Base-by-base conservation (phyloP, 2,797 vertebrate species). In the Australoheros facetus region DNA sequence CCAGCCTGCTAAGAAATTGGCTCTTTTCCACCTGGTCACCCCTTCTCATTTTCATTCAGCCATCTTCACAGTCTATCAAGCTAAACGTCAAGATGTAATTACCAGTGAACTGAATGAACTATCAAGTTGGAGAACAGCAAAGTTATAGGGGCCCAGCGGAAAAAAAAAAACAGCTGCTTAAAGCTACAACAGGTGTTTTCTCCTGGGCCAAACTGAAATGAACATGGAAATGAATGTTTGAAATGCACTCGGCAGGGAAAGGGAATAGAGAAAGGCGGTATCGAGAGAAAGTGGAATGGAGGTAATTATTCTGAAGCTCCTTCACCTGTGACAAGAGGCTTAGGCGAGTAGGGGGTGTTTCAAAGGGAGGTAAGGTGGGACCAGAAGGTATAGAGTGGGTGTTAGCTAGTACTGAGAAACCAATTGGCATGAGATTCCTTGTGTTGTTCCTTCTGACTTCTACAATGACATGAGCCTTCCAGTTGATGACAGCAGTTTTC, bases 291-390 rank as follows among this genome's bases (percentile, higher is more conserved):
- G 71, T 60, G 0, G 32, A 91, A 85, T 87, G 55, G 88, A 94
- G 85, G 92, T 95, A 94, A 95, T 95, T 95, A 95, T 94, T 94
- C 89, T 69, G 23, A 74, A 77, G 92, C 90, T 94, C 89, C 89
- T 93, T 94, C 94, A 95, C 93, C 93, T 95, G 92, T 94, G 94
- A 96, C 92, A 93, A 93, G 92, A 89, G 92, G 90, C 87, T 92
- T 90, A 90, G 87, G 85, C 72, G 48, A 79, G 70, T 70, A 56
- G 82, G 77, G 83, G 71, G 71, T 48, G 83, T 81, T 88, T 88
- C 75, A 85, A 78, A 78, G 62, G 76, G 78, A 79, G 79, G 51
- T 66, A 70, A 75, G 45, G 76, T 79, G 84, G 77, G 48, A 78
- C 7, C 19, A 37, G 66, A 56, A 71, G 60, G 62, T 62, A 62